A percentile compares a stretch with the other conserved stretches of the same genome.
phyloP scores from a whole-genome alignment of 1,140 invertebrate species.

The Asobara japonica region DNA sequence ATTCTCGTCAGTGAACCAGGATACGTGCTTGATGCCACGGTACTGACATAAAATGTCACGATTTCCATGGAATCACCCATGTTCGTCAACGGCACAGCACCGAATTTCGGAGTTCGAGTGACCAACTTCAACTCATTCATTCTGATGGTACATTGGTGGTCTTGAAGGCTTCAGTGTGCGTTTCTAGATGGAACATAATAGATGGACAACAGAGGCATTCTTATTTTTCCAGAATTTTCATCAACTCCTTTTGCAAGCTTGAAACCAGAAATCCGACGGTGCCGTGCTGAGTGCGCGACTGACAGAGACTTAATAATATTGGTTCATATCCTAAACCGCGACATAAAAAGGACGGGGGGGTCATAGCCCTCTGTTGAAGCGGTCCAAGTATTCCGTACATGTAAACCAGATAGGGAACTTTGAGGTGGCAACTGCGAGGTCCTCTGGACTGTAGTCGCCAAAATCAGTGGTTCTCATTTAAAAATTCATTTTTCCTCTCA shows the following conservation, averaged over 20 bases:
- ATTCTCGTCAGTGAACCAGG: no score
- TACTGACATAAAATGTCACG: no score
- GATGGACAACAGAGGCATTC: no score
- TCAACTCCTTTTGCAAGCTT: background rate
- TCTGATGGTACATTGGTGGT: no score
- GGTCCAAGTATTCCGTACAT: slow-evolving; percentile 33
- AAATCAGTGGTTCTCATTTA: slow-evolving; percentile 48
- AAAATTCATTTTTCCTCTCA: background rate
- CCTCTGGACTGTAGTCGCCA: slow-evolving; percentile 41
- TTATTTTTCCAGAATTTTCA: no score
- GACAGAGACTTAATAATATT: slow-evolving; percentile 18
- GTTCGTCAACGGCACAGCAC: no score
- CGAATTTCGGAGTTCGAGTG: no score
- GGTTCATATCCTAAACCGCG: background rate
- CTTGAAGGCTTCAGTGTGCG: no score
- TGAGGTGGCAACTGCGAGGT: slow-evolving; percentile 47
- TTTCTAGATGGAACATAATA: no score
- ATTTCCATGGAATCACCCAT: no score
- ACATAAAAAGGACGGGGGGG: slow-evolving; percentile 32
- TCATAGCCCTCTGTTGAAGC: slow-evolving; percentile 54
- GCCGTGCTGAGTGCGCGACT: background rate
- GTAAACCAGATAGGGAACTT: slow-evolving; percentile 34
- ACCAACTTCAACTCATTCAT: no score
- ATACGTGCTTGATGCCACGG: no score
- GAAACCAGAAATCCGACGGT: slow-evolving; percentile 25